Conservation (phyloP, 2,888 invertebrate species). For the Oconnorella tubifera region DNA sequence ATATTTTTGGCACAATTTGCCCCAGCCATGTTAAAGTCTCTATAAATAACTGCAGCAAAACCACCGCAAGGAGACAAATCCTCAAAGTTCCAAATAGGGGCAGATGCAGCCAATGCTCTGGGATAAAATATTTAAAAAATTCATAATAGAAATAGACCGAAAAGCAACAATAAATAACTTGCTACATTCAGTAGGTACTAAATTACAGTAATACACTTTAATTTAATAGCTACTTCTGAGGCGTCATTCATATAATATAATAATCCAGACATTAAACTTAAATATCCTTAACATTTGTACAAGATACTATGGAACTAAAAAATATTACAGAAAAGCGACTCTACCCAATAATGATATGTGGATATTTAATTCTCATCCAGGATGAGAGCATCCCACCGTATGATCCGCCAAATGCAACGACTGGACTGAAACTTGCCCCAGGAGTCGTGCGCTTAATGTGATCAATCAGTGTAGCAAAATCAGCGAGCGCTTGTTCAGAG, state of each 20-base stretch:
- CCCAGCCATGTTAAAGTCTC: constrained; percentile 66
- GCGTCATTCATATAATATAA: no score
- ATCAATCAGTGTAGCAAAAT: constrained; percentile 77
- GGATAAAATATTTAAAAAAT: neutral
- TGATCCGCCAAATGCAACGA: constrained; percentile 81
- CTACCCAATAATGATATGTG: constrained; percentile 75
- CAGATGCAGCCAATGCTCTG: constrained; percentile 87
- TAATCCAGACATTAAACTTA: no score
- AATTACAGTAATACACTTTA: neutral
- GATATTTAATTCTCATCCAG: constrained; percentile 94
- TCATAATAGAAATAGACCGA: no score
- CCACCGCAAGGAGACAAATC: constrained; percentile 74
- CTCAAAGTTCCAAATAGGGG: constrained; percentile 82
- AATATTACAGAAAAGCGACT: constrained; percentile 16
- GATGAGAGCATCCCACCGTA: constrained; percentile 97
- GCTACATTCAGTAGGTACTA: no score
- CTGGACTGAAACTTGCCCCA: constrained; percentile 64
- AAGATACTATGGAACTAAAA: neutral
- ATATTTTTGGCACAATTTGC: constrained; percentile 70
- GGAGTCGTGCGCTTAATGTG: constrained; percentile 62
- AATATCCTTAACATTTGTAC: neutral
- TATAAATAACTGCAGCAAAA: constrained; percentile 74
- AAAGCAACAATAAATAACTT: no score
- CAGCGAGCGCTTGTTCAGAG: constrained; percentile 86
- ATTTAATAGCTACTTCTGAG: neutral